These are phyloP conservation scores for Furcifer pardalis DNA, from an alignment of 2,797 vertebrate genomes.

Conservation along the genomic window DNA sequence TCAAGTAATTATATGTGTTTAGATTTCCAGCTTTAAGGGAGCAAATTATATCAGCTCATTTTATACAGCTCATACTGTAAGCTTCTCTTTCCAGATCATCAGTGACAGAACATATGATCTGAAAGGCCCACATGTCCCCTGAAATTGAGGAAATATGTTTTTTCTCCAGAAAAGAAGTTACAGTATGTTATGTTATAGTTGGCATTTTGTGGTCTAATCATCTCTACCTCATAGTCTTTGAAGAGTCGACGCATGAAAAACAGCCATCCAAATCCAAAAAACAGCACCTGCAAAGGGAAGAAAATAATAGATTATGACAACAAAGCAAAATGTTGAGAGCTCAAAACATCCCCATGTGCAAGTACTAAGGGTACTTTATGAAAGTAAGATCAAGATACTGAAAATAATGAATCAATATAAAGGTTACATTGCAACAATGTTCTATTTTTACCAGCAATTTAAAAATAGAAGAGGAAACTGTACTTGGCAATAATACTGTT, in stretches of 20 bases:
- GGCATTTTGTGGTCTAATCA: not conserved
- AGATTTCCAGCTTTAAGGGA: not conserved
- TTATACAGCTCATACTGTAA: not conserved
- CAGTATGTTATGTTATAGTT: not conserved
- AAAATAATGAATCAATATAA: not conserved
- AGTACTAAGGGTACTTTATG: slow-evolving; percentile 8
- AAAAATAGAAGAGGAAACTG: not conserved
- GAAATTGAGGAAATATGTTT: no score
- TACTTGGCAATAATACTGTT: not conserved
- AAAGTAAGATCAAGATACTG: not conserved
- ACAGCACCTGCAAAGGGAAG: slow-evolving; percentile 84
- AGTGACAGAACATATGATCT: no score
- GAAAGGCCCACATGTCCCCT: no score
- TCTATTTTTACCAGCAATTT: not conserved
- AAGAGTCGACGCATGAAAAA: slow-evolving; percentile 97
- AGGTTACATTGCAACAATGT: not conserved
- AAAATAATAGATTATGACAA: slow-evolving; percentile 6
- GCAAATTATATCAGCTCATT: not conserved
- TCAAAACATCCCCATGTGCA: not conserved
- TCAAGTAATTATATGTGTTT: not conserved
- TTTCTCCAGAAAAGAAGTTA: no score
- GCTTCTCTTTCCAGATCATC: not conserved
- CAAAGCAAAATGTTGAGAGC: slow-evolving; percentile 4
- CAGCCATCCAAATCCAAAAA: slow-evolving; percentile 98
- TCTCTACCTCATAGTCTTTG: slow-evolving; percentile 96